phyloP scores from a whole-genome alignment of 2,888 invertebrate species.

The Nephrotoma guestfalica region DNA sequence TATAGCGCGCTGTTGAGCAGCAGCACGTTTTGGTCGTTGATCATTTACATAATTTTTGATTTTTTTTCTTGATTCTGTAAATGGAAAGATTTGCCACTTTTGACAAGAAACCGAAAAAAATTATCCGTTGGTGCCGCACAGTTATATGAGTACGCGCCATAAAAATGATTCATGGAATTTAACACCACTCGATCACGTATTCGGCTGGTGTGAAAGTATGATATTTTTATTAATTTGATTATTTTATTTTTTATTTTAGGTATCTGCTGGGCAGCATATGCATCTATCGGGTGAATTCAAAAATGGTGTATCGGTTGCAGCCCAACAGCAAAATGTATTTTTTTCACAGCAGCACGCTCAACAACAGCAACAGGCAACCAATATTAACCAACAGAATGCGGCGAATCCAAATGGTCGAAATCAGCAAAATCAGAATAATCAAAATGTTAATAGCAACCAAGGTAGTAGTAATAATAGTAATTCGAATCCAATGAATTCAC shows the following conservation, averaged over 20 bases:
- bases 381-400: neutral
- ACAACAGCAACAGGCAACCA: slow-evolving; percentile 18
- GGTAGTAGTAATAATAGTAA: neutral
- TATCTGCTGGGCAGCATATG: slow-evolving; percentile 76
- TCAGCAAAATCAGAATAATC: slow-evolving; percentile 2
- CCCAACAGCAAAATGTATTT: slow-evolving; percentile 76
- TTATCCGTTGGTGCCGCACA: neutral
- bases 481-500: neutral
- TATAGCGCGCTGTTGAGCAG: neutral
- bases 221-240: neutral
- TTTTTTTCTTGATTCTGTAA: neutral
- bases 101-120: neutral
- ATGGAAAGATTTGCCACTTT: neutral
- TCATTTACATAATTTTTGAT: neutral
- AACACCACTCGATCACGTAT: neutral
- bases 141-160: neutral
- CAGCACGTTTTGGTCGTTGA: neutral
- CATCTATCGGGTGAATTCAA: slow-evolving; percentile 58
- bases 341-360: slow-evolving; percentile 39
- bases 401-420: neutral
- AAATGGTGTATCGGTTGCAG: slow-evolving; percentile 64
- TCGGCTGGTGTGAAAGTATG: neutral
- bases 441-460: slow-evolving; percentile 14
- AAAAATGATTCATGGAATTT: neutral
- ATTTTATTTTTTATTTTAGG: slow-evolving; percentile 35